Evolutionary conservation across 2,113 vertebrate species (phyloP), one percentile per base, ranked within the genome.

Genomic region (Chrysochloris asiatica): DNA sequence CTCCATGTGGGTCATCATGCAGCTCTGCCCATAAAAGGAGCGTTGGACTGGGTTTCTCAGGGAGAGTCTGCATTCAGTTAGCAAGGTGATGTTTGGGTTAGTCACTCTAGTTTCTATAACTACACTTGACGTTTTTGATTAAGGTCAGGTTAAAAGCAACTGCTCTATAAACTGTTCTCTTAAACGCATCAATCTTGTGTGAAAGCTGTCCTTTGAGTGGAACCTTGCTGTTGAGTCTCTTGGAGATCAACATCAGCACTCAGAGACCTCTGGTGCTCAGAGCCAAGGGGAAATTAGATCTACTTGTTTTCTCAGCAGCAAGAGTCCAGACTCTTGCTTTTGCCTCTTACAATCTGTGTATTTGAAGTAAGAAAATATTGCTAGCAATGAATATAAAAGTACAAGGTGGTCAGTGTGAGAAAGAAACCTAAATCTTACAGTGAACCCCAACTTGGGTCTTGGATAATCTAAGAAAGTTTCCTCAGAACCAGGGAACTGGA

Each of bases 11-110:
- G 90, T 47, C 73, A 38, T 17, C 30, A 22, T 5, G 6, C 50
- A n/a, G 75, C 45, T 92, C 79, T 95, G 94, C 50, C 95, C 95
- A 95, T 95, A 97, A 95, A 95, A 97, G 95, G 96, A 92, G 85
- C 2, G 73, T 47, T 91, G 48, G 92, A 47, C 45, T 3, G 73
- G 69, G 45, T 45, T 81, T 89, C 47, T 52, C 80, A 83, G 86
- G 63, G 86, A 84, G 50, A 38, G 84, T 71, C 81, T 91, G 90
- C 26, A 6, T 77, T 65, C 82, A 67, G 86, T 88, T 93, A 93
- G 59, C 85, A 93, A 94, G 94, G 95, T 96, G 82, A 63, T 93
- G 80, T 95, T 95, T 96, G 91, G 78, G 78, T 72, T 91, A 89
- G 67, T 84, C 83, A 83, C 36, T 93, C 84, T 33, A 41, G 94